Conservation (phyloP, 2,888 invertebrate genomes). For the Philereme vetulata region DNA sequence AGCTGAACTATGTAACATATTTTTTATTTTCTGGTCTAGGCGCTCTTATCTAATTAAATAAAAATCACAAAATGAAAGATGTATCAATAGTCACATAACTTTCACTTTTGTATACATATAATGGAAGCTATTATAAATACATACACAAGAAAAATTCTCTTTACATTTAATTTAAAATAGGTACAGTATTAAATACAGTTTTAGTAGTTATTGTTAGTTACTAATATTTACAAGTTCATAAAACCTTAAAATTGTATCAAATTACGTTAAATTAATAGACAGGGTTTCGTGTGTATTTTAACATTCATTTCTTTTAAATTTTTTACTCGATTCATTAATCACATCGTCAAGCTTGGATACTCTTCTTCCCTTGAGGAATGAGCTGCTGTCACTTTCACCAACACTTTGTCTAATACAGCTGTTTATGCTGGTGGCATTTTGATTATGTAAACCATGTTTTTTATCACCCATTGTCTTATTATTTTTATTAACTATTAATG, state of each 20-base stretch:
- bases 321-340: slow-evolving; percentile 73
- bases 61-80: slow-evolving; percentile 53
- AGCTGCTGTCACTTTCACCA: slow-evolving; percentile 73
- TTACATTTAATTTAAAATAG: slow-evolving; percentile 79
- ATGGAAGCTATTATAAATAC: slow-evolving; percentile 69
- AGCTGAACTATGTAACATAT: slow-evolving; percentile 38
- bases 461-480: slow-evolving; percentile 78
- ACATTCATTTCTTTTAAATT: slow-evolving; percentile 79
- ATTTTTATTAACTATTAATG: slow-evolving; percentile 78
- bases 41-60: slow-evolving; percentile 46
- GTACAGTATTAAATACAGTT: slow-evolving; percentile 80
- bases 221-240: slow-evolving; percentile 79
- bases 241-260: slow-evolving; percentile 63
- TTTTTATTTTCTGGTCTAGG: slow-evolving; percentile 50
- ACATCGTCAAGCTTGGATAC: slow-evolving; percentile 74
- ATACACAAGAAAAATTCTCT: slow-evolving; percentile 73
- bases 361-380: slow-evolving; percentile 73
- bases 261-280: slow-evolving; percentile 78
- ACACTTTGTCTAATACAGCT: slow-evolving; percentile 70
- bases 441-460: slow-evolving; percentile 80
- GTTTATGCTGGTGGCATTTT: slow-evolving; percentile 74
- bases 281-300: slow-evolving; percentile 63
- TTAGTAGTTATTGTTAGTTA: slow-evolving; percentile 59
- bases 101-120: slow-evolving; percentile 69
- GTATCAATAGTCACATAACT: slow-evolving; percentile 48